Base-by-base conservation (phyloP, 1,140 invertebrate species). In the Scaptodrosophila lebanonensis region DNA sequence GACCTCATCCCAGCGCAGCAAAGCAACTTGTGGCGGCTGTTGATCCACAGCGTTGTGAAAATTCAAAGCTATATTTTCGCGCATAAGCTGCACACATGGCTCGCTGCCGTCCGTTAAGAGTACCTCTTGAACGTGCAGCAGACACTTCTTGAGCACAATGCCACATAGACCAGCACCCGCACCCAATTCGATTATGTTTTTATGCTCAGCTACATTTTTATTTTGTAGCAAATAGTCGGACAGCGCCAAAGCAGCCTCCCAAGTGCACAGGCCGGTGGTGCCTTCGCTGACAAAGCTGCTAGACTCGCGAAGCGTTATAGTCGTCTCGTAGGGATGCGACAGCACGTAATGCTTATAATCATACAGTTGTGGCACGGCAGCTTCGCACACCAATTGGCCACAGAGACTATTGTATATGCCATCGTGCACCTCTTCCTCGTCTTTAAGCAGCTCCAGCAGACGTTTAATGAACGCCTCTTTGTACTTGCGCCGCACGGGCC, bases 251-350 rank as follows among this genome's bases (percentile, higher is more conserved):
- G 85, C 75, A 2, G 85, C 85, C 42, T 85, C 79, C 85, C 85
- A 86, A 7, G 75, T 85, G 44, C 85, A 86, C 5, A 86, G 43
- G 1, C 85, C 85, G 0, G 85, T 86, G 13, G 85, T 86, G 20
- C 85, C 85, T 22, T 85, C 76, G 39, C 49, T 52, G 0, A 86
- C 84, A 29, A 85, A 86, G 47, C 83, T 84, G 1, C 52, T 86
- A 7, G 67, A 84, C 15, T 86, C 85, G 1, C 66, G 67, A 3
- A 86, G 16, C 3, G 72, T 70, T 4, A 86, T 62, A 0, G 51
- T 33, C 7, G 49, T 32, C 0, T 56, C 50, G 0, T 43, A 18
- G 0, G 22, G 22, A 3, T 62, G 20, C 13, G 50, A 39, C 4
- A 86, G 36, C 3, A 75, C 8, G 22, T 86, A 86, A 33, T 86